These are phyloP conservation scores for Buathra laborator DNA, from an alignment of 2,888 invertebrate genomes.

Conservation along the genomic window DNA sequence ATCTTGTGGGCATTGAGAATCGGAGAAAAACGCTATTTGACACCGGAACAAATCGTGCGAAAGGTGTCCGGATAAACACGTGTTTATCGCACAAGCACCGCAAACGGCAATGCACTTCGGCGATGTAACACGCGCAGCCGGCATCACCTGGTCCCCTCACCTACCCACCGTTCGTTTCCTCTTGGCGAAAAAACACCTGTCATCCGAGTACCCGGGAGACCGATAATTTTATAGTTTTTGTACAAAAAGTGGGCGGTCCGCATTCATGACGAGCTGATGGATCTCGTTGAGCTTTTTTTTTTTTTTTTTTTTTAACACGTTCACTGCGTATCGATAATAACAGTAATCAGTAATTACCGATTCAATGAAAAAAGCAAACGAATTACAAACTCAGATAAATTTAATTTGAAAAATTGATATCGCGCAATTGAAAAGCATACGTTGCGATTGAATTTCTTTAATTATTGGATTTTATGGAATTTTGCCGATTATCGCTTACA, in stretches of 20 bases:
- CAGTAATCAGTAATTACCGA: background rate
- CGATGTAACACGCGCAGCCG: slow-evolving; percentile 26
- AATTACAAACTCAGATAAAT: no score
- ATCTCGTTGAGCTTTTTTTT: slow-evolving; percentile 12
- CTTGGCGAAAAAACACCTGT: slow-evolving; percentile 50
- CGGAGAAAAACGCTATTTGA: slow-evolving; percentile 36
- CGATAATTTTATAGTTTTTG: slow-evolving; percentile 3
- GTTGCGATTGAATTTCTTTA: no score
- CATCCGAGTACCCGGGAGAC: slow-evolving; percentile 5
- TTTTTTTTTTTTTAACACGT: background rate
- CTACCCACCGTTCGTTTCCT: background rate
- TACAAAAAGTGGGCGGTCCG: slow-evolving; percentile 7
- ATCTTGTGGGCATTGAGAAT: background rate
- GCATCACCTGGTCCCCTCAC: slow-evolving; percentile 36
- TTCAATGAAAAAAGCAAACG: background rate
- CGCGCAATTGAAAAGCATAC: no score
- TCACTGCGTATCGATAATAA: slow-evolving; percentile 2
- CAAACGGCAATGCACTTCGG: slow-evolving; percentile 34
- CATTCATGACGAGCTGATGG: slow-evolving; percentile 12
- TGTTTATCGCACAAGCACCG: slow-evolving; percentile 27
- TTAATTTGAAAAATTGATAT: no score
- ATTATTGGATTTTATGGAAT: no score
- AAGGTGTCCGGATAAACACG: slow-evolving; percentile 50
- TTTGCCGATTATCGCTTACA: no score
- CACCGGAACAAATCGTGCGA: slow-evolving; percentile 52